Base-by-base conservation (phyloP, 2,888 invertebrate species). In the Synergus laeviventris region DNA sequence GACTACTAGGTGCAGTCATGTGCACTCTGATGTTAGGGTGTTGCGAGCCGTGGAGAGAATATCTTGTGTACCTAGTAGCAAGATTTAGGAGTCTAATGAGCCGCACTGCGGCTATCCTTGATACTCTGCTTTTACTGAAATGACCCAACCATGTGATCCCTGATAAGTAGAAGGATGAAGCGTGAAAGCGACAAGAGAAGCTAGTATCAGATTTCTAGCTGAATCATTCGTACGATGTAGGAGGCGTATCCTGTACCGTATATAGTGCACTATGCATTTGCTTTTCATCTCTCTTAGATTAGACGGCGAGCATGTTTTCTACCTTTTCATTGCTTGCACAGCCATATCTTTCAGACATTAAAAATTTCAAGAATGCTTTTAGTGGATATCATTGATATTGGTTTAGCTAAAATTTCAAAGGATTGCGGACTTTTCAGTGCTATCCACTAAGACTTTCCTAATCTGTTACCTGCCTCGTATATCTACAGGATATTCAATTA, bases 131-230 rank as follows among this genome's bases (percentile, higher is more conserved):
- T 62, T 36, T 60, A 73, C 61, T 31, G 21, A 75, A 76, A 78
- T 66, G 70, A 78, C 56, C 74, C 66, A 45, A 70, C 74, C 54
- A 36, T 45, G 66, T 75, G 75, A 64, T 81, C 73, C 75, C 56
- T 42, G 64, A 80, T 80, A 76, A 73, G 76, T 76, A 60, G 54
- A 39, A 54, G 73, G 77, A 76, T 75, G 38, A 75, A 56, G 60
- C 62, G 74, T 59, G 74, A 59, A 54, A 64, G 61, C 64, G 42
- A 54, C 70, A 45, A 61, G 56, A 66, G 64, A 56, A 70, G 36
- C 16, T 39, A 14, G 56, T 74, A 54, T 14, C 18, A 16, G 38
- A 45, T 36, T 66, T 42, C 66, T 45, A 42, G 21, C 8, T 66
- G 21, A 21, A 56, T 56, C 56, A 56, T 56, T 56, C 56, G 21